Conservation (phyloP, 92 coral and sea anemone species). For the Umimayanthus kanabou region DNA sequence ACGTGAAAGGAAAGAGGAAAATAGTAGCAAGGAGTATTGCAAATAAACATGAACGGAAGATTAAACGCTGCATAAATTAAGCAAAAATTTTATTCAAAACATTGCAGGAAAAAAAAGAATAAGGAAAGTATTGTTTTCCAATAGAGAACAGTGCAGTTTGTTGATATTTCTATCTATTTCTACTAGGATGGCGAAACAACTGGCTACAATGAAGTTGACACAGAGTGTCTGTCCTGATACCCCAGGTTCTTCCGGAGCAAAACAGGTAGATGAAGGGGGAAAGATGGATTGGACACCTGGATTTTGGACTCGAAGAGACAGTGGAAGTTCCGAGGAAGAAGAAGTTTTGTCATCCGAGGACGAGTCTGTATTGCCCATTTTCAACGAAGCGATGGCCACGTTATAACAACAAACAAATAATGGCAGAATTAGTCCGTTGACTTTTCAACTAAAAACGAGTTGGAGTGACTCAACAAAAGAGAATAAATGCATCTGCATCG, state of each 20-base stretch:
- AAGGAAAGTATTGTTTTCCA: neutral
- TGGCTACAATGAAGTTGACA: conserved; percentile 32
- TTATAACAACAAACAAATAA: conserved; percentile 7
- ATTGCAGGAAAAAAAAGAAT: neutral
- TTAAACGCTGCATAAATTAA: neutral
- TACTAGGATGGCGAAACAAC: conserved; percentile 26
- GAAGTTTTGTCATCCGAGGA: neutral
- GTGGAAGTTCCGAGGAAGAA: conserved; percentile 22
- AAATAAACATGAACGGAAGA: too few species aligned
- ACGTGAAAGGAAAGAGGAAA: too few species aligned
- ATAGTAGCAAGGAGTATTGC: too few species aligned
- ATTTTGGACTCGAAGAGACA: neutral
- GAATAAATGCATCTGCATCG: conserved; percentile 68
- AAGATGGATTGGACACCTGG: conserved; percentile 4
- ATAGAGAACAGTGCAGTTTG: neutral
- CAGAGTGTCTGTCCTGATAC: conserved; percentile 2
- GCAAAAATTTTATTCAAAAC: neutral
- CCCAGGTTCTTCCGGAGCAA: conserved; percentile 7
- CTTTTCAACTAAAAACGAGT: conserved; percentile 43
- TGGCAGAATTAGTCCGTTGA: conserved; percentile 28
- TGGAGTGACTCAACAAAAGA: conserved; percentile 63
- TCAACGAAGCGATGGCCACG: conserved; percentile 26
- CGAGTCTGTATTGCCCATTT: conserved; percentile 9
- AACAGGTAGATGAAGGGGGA: neutral
- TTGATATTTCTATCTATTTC: neutral